Evolutionary conservation across 2,797 vertebrate species (phyloP).

Genomic region (Buphagus erythrorhynchus): DNA sequence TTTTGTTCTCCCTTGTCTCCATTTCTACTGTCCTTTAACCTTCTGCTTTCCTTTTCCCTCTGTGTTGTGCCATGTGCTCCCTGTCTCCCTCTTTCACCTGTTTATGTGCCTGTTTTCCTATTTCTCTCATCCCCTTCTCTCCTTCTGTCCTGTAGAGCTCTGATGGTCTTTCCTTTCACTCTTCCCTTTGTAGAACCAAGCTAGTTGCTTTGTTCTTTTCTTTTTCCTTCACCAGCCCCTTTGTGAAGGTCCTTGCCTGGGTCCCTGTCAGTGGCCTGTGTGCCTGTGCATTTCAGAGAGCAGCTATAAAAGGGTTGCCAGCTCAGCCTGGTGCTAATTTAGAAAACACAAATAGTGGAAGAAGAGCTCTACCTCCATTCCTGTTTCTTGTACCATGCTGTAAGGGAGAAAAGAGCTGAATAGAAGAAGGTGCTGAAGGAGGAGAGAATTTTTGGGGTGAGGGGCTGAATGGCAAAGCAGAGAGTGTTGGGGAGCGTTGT

Average conservation of each 20-base stretch:
- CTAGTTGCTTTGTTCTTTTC: neutral
- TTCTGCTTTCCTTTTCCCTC: neutral
- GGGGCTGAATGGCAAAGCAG: neutral
- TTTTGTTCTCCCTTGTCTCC: neutral
- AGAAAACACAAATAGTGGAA: neutral
- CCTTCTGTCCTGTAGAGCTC: neutral
- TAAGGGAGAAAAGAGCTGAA: neutral
- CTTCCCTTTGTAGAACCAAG: neutral
- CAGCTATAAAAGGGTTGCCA: neutral
- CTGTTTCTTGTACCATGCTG: neutral
- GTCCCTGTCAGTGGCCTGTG: rapidly evolving
- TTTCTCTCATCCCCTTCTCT: neutral
- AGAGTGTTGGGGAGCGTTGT: rapidly evolving
- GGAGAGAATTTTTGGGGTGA: neutral
- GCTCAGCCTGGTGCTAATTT: neutral
- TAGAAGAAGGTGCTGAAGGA: neutral
- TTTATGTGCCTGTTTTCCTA: neutral
- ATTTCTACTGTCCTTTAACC: neutral
- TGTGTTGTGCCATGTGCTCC: neutral
- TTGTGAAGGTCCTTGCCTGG: neutral
- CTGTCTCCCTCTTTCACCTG: neutral
- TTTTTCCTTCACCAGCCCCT: neutral
- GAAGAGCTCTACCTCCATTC: neutral
- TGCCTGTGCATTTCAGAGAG: neutral
- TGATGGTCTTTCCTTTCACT: neutral